These are phyloP conservation scores for Rhaphigaster nebulosa DNA, from an alignment of 2,888 invertebrate genomes.

Conservation along the genomic window DNA sequence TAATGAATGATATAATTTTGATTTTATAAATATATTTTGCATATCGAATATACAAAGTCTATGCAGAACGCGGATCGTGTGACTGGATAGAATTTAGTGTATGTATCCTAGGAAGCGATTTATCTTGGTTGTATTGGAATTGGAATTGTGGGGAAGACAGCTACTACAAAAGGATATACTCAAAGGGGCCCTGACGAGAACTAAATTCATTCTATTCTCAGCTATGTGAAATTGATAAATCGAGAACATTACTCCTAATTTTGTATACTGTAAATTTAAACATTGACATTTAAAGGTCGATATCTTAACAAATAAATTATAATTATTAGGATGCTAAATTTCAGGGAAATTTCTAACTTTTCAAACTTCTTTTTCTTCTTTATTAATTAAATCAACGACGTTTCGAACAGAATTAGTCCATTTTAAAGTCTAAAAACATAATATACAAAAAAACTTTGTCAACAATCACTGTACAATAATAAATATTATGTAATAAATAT, in stretches of 20 bases:
- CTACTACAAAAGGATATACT: slow-evolving; percentile 11
- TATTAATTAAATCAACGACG: too few species aligned
- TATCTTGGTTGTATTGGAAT: slow-evolving; percentile 13
- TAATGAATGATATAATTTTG: too few species aligned
- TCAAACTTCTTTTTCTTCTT: too few species aligned
- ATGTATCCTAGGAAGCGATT: not conserved
- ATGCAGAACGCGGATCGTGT: not conserved
- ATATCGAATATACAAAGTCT: not conserved
- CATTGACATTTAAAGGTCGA: not conserved
- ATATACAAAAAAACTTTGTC: too few species aligned
- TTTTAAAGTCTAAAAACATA: too few species aligned
- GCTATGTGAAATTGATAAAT: not conserved
- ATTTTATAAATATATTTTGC: too few species aligned
- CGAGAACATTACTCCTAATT: not conserved
- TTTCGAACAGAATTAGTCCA: too few species aligned
- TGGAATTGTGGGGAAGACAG: not conserved
- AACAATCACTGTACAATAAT: too few species aligned
- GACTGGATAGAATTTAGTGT: not conserved
- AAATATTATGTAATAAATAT: too few species aligned
- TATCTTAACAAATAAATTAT: not conserved
- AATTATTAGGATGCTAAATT: too few species aligned
- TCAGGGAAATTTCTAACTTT: too few species aligned
- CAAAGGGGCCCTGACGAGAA: not conserved
- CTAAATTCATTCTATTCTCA: not conserved
- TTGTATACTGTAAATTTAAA: not conserved